Evolutionary conservation across 2,797 vertebrate genomes (phyloP), one percentile per base, ranked within the genome.

Genomic region (Parotocinclus haroldoi): DNA sequence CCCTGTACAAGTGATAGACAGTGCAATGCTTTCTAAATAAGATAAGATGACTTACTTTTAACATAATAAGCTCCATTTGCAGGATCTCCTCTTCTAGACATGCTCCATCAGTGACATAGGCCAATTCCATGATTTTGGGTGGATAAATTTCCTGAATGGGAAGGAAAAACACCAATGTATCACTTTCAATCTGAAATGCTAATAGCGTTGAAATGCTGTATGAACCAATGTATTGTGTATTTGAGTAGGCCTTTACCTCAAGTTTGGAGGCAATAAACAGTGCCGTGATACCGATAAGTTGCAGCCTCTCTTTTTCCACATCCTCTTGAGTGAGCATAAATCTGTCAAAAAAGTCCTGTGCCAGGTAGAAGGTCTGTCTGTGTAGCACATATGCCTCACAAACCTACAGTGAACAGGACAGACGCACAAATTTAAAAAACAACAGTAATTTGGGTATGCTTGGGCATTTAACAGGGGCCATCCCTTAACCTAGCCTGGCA

Each of bases 231-330:
- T 27, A 27, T 5, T 5, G 27, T 27, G 27, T 27, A 27, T 2
- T 27, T 27, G 2, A 2, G 40, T 42, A 8, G 12, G 18, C 0
- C 19, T 44, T 61, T 80, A 95, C 95, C 93, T 96, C 95, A 73
- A 95, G 90, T 87, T 96, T 96, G 50, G 93, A 88, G 36, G 95
- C 93, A 58, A 96, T 93, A 76, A 96, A 96, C 4, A 96, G 85
- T 9, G 92, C 88, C 12, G 94, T 94, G 74, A 96, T 93, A 60
- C 93, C 94, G 57, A 94, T 92, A 45, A 96, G 93, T 77, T 96
- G 93, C 77, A 96, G 91, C 73, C 90, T 86, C 65, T 84, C 86
- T 83, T 93, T 95, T 61, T 90, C 88, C 17, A 92, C 72, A 74
- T 92, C 81, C 58, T 84, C 89, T 42, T 95, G 92, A 0, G 91